Evolutionary conservation across 30 jellyfish, hydroid and myxozoan species (phyloP).

Genomic region (Morbakka virulenta): DNA sequence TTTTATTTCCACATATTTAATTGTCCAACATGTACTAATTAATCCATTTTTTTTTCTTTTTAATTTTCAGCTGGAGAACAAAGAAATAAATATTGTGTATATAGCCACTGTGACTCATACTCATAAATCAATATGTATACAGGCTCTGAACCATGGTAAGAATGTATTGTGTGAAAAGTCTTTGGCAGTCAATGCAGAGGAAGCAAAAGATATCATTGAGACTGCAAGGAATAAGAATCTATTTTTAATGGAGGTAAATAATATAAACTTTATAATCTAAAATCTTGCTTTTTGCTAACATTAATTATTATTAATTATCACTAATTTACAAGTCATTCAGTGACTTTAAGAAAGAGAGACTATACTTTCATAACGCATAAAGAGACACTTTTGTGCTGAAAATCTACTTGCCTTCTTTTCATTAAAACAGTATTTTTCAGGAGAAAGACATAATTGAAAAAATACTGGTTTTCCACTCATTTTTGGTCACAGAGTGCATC

Average conservation of each 20-base stretch:
- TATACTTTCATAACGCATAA: no score
- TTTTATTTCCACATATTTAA: no score
- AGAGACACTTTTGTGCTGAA: no score
- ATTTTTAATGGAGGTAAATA: slow-evolving; percentile 68
- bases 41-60: no score
- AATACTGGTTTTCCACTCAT: no score
- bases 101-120: slow-evolving; percentile 61
- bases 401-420: no score
- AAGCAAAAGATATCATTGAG: slow-evolving; percentile 37
- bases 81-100: slow-evolving; percentile 40
- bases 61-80: slow-evolving; percentile 16
- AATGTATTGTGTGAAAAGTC: slow-evolving; percentile 83
- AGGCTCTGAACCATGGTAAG: slow-evolving; percentile 59
- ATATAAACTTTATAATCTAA: background rate
- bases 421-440: no score
- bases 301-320: background rate
- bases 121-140: slow-evolving; percentile 36
- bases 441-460: no score
- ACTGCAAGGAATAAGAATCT: slow-evolving; percentile 38
- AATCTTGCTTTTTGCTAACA: background rate
- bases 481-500: no score
- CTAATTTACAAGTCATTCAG: background rate
- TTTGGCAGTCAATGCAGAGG: slow-evolving; percentile 53
- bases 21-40: no score
- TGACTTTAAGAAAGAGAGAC: no score